Evolutionary conservation across 1,140 invertebrate genomes (phyloP).

Genomic region (Papilio glaucus): DNA sequence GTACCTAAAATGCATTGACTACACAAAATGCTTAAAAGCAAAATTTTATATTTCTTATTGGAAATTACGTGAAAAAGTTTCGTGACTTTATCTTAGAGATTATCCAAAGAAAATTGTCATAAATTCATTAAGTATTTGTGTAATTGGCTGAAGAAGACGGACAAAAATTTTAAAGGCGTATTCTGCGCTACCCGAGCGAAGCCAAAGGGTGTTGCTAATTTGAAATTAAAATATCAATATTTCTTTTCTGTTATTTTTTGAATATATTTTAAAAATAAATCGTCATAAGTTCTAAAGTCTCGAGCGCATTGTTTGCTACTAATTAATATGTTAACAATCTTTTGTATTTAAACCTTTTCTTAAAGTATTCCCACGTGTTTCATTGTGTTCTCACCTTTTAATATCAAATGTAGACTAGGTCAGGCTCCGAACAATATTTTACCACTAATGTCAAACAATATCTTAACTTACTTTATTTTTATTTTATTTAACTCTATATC

Average conservation of each 20-base stretch:
- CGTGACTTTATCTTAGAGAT: too few relatives aligned
- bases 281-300: background rate
- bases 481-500: too few relatives aligned
- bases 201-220: too few relatives aligned
- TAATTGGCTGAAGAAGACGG: too few relatives aligned
- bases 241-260: too few relatives aligned
- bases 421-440: background rate
- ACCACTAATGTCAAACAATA: background rate
- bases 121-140: too few relatives aligned
- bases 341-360: conserved; percentile 11
- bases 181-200: too few relatives aligned
- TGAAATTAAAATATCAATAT: too few relatives aligned
- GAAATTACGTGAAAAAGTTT: too few relatives aligned
- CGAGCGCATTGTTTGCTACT: background rate
- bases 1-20: background rate
- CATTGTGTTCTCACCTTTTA: conserved; percentile 2
- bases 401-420: background rate
- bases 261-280: too few relatives aligned
- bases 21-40: background rate
- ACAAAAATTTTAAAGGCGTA: too few relatives aligned
- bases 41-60: background rate
- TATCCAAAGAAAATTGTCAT: too few relatives aligned
- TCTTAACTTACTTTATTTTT: background rate
- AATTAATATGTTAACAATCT: conserved; percentile 1
- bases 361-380: conserved; percentile 10